A percentile compares a stretch with the other conserved stretches of the same genome.
Conservation (phyloP, 1,140 invertebrate species). For the Penaeus chinensis region DNA sequence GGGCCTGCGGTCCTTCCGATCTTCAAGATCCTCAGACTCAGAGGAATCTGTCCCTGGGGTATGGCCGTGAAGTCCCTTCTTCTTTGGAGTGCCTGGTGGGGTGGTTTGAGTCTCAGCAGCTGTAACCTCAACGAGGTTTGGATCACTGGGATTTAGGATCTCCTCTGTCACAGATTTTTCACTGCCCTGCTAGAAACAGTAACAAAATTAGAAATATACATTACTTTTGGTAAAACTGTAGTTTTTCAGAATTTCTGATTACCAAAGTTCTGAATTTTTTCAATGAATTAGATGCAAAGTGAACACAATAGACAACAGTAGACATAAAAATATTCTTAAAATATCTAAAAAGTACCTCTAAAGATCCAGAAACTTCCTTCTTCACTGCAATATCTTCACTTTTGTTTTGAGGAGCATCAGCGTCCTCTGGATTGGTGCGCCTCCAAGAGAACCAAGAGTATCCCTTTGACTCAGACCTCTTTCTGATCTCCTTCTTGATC, state of each 20-base stretch:
- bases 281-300: neutral
- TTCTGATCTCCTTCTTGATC: slow-evolving; percentile 71
- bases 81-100: slow-evolving; percentile 60
- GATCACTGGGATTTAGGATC: slow-evolving; percentile 13
- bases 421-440: slow-evolving; percentile 62
- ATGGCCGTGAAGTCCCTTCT: slow-evolving; percentile 17
- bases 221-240: no score
- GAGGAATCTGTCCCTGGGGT: slow-evolving; percentile 57
- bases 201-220: neutral
- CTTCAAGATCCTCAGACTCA: slow-evolving; percentile 58
- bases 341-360: no score
- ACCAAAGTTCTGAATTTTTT: no score
- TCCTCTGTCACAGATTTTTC: neutral
- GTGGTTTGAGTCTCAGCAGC: slow-evolving; percentile 62
- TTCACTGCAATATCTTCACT: neutral
- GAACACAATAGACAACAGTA: neutral
- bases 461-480: slow-evolving; percentile 64
- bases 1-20: slow-evolving; percentile 39
- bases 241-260: no score
- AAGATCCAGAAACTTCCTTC: neutral
- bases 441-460: slow-evolving; percentile 68
- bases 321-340: no score
- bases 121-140: slow-evolving; percentile 58
- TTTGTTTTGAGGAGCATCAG: slow-evolving; percentile 18
- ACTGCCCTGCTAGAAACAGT: neutral